phyloP scores from a whole-genome alignment of 2,797 vertebrate genomes.

The Cyprinodon diabolis region DNA sequence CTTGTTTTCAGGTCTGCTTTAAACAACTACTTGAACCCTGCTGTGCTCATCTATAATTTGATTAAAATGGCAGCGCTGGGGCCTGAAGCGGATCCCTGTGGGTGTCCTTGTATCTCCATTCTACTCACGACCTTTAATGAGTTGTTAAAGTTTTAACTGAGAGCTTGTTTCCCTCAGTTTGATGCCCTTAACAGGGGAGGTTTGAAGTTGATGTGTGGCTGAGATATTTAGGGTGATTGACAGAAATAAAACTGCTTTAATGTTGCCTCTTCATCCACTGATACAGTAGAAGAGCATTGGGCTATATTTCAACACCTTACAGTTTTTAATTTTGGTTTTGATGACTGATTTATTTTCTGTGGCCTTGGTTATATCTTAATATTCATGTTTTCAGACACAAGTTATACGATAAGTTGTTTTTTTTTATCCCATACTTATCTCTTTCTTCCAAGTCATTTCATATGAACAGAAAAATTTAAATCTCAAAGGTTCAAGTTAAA shows the following conservation, averaged over 20 bases:
- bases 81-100: not conserved
- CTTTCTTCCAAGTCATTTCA: too few relatives aligned
- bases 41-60: slow-evolving; percentile 70
- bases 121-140: slow-evolving; percentile 1
- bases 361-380: not conserved
- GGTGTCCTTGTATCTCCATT: not conserved
- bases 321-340: not conserved
- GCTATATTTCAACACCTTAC: not conserved
- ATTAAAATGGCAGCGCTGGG: slow-evolving; percentile 63
- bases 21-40: slow-evolving; percentile 57
- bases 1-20: slow-evolving; percentile 59
- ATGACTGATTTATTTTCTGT: too few relatives aligned
- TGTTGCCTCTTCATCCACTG: too few relatives aligned
- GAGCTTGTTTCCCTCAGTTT: not conserved
- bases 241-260: not conserved
- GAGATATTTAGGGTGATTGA: not conserved
- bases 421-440: too few relatives aligned
- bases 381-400: too few relatives aligned
- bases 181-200: not conserved
- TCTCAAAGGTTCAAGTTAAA: too few relatives aligned
- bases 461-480: too few relatives aligned
- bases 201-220: not conserved
- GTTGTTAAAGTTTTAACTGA: not conserved
- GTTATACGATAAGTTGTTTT: too few relatives aligned
- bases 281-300: not conserved